Evolutionary conservation across 2,888 invertebrate species (phyloP), one percentile per base, ranked within the genome.

Genomic region (Drosophila borborema): DNA sequence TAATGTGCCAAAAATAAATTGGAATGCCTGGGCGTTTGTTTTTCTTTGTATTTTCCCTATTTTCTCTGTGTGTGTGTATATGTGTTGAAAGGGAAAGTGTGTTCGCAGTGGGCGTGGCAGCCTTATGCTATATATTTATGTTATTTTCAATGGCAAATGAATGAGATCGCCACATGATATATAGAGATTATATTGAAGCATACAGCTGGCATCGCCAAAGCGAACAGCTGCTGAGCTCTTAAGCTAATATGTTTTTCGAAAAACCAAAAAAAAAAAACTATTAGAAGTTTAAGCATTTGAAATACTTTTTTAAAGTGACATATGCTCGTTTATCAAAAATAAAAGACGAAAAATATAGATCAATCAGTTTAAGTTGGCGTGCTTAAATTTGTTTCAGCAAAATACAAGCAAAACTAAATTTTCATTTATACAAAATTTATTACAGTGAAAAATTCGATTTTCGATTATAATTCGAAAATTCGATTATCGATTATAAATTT

Each of bases 81-180:
- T n/a, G n/a, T 28, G 62, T 36, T 68, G 80, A 89, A 89, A 84
- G 72, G 74, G 86, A 84, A 84, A 84, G 84, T 85, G 89, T 84
- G 67, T 58, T 40, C 14, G 16, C 6, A 23, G 41, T 7, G 71
- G 68, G 53, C 31, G 70, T 31, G 51, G 16, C 54, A 14, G 49
- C 18, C 14, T 34, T 18, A 38, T 56, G 34, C 31, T 20, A 40
- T n/a, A 48, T 16, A 46, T 72, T 51, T 40, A 62, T 51, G 49
- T 43, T 18, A 45, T 38, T 40, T 45, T 72, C 70, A 70, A 70
- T 70, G 70, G 16, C 64, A 72, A 55, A 54, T 9, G 45, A 48
- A 61, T 46, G 20, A 59, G 38, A 7, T 41, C 41, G 23, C 40
- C 7, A 1, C 10, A 16, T 38, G 31, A 49, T 9, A 56, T 9